Evolutionary conservation across 1,140 invertebrate species (phyloP).

Genomic region (Apocrypta bakeri): DNA sequence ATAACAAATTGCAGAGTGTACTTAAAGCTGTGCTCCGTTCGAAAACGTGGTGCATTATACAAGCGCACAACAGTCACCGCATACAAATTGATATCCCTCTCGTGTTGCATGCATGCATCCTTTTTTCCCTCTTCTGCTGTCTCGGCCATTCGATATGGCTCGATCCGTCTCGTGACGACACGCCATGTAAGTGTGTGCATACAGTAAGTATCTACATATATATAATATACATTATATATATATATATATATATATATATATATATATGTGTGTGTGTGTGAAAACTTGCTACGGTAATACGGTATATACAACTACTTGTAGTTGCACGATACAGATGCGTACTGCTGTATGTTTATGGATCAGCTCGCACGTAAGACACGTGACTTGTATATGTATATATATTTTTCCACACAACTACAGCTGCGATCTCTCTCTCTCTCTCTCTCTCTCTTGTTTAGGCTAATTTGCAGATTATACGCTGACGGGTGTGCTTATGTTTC

Average conservation of each 20-base stretch:
- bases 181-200: neutral
- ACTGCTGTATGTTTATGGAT: constrained; percentile 4
- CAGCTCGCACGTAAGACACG: neutral
- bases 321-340: no score
- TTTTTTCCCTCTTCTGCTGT: constrained; percentile 4
- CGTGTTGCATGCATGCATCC: neutral
- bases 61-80: neutral
- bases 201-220: neutral
- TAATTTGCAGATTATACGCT: neutral
- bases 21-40: neutral
- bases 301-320: no score
- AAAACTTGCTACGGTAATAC: no score
- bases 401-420: neutral
- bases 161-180: constrained; percentile 11
- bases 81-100: constrained; percentile 23
- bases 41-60: constrained; percentile 15
- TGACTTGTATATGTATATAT: no score
- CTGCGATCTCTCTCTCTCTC: no score
- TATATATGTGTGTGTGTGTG: no score
- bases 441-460: no score
- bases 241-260: no score
- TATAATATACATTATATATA: neutral
- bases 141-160: constrained; percentile 22
- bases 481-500: no score
- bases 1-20: constrained; percentile 4